Evolutionary conservation across 64 coral and sea anemone genomes (phyloP).

Genomic region (Orbicella faveolata): DNA sequence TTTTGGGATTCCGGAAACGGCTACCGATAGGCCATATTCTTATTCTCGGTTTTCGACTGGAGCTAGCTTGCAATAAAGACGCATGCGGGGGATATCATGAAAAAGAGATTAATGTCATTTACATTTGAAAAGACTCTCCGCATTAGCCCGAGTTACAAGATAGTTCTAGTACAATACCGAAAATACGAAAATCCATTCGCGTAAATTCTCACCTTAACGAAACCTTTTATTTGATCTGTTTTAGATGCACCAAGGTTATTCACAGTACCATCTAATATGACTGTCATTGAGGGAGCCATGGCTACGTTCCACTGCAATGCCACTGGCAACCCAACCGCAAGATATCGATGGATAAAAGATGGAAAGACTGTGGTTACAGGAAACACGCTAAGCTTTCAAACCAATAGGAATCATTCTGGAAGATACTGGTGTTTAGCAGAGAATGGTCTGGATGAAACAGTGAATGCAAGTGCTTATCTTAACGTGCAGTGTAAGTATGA

Average conservation of each 20-base stretch:
- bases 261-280: not conserved
- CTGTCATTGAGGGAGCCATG: not conserved
- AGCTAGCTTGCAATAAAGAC: too few relatives aligned
- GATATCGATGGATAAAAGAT: slow-evolving; percentile 27
- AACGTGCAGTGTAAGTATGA: slow-evolving; percentile 8
- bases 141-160: too few relatives aligned
- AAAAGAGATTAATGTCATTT: too few relatives aligned
- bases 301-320: slow-evolving; percentile 15
- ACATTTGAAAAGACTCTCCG: too few relatives aligned
- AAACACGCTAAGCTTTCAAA: not conserved
- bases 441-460: not conserved
- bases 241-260: slow-evolving; percentile 13
- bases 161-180: too few relatives aligned
- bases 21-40: too few relatives aligned
- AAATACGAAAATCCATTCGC: too few relatives aligned
- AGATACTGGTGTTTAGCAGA: not conserved
- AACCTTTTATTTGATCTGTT: not conserved
- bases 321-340: slow-evolving; percentile 6
- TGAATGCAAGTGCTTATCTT: slow-evolving; percentile 1
- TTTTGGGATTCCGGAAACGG: too few relatives aligned
- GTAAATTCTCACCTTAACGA: not conserved
- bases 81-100: too few relatives aligned
- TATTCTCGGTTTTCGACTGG: too few relatives aligned
- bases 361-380: slow-evolving; percentile 18
- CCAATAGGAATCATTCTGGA: slow-evolving; percentile 2